Evolutionary conservation across 2,797 vertebrate species (phyloP), one percentile per base, ranked within the genome.

Genomic region (Heteromormyrus szaboi): DNA sequence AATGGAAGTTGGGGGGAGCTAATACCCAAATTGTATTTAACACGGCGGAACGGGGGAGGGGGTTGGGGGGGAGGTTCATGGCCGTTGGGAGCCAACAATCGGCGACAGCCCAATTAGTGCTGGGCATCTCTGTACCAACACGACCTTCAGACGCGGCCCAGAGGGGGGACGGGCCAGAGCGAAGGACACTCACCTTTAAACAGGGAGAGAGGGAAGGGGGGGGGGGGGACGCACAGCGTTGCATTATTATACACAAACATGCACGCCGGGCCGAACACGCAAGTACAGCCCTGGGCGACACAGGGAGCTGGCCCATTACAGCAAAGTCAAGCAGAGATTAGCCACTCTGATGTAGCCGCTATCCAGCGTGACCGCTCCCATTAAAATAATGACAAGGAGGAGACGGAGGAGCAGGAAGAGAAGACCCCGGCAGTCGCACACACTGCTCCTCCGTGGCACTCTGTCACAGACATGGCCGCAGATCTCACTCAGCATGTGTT

Each of bases 71-170:
- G 3, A 90, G 91, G 92, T 90, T 91, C 88, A 90, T 68, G 50
- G 85, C 89, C 53, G 62, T 46, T 89, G 90, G 90, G 12, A 92
- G 87, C 91, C 92, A 92, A 86, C 89, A 91, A 93, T 95, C 92
- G 91, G 87, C 88, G 91, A 84, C 92, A 88, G 93, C 93, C 94
- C 94, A 94, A 95, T 95, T 95, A 96, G 93, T 92, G 93, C 92
- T 91, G 89, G 89, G 92, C 94, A n/a, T 62, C 94, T 93, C 92
- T 56, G 95, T 93, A 96, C 94, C 93, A 95, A 93, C 93, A 93
- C 94, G 94, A 96, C 94, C 95, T 96, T 95, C 95, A 95, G 89
- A 90, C 86, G 85, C 81, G 88, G 68, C 88, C 88, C 41, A n/a
- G 53, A 54, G 17, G 29, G 92, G 85, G 89, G 90, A 29, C 53